phyloP scores from a whole-genome alignment of 1,140 invertebrate species.

The Glossosoma conforme region DNA sequence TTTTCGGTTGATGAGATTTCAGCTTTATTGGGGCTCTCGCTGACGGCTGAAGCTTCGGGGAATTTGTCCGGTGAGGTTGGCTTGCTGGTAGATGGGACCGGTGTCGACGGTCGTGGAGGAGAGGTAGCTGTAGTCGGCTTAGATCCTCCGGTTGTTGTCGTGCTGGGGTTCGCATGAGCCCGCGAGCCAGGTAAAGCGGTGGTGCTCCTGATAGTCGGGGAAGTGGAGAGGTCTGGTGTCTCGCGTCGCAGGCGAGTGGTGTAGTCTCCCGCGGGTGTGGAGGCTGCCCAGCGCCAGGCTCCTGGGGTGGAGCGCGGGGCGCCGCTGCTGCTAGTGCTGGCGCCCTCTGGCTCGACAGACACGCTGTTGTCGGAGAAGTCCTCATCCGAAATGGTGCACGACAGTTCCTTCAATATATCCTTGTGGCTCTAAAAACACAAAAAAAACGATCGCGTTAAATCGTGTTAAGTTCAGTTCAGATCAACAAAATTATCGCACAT shows the following conservation, averaged over 20 bases:
- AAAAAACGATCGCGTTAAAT: no score
- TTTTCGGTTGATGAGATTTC: background rate
- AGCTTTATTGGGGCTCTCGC: background rate
- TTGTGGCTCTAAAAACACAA: constrained; percentile 42
- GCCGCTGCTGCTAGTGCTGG: constrained; percentile 22
- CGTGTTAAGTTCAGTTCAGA: no score
- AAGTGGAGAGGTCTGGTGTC: constrained; percentile 15
- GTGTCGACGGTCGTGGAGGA: background rate
- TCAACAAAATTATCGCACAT: no score
- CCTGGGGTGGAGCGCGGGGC: constrained; percentile 34
- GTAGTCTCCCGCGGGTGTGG: constrained; percentile 27
- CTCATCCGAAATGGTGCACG: constrained; percentile 42
- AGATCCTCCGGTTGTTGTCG: constrained; percentile 1
- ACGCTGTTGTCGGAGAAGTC: constrained; percentile 29
- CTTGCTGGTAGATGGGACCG: constrained; percentile 1
- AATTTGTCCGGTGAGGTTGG: background rate
- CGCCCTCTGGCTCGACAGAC: background rate
- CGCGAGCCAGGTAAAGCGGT: constrained; percentile 20
- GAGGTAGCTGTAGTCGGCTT: no score
- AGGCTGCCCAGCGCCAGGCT: constrained; percentile 34
- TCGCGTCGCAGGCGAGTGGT: constrained; percentile 25
- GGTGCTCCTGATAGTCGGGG: constrained; percentile 10
- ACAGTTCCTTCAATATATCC: constrained; percentile 42
- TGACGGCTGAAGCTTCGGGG: background rate
- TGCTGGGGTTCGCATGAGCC: background rate